Conservation (phyloP, 2,888 invertebrate genomes). For the Andrena flavipes region DNA sequence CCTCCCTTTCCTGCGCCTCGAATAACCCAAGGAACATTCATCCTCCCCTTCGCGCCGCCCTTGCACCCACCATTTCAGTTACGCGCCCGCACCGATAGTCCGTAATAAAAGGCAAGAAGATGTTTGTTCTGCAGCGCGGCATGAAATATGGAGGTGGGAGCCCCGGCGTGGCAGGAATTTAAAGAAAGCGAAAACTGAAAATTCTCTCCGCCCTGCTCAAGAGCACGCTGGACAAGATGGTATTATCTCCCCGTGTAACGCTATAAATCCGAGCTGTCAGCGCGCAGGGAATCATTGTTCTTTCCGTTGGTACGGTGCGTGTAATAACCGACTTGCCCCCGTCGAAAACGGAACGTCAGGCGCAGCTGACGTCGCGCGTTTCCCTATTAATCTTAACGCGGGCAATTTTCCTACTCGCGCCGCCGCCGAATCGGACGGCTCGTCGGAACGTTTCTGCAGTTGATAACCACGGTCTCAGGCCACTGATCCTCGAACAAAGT, state of each 20-base stretch:
- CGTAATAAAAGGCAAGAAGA: constrained; percentile 2
- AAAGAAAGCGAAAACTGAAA: constrained; percentile 11
- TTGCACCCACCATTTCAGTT: neutral
- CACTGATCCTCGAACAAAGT: constrained; percentile 41
- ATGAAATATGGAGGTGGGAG: constrained; percentile 7
- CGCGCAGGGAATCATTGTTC: constrained; percentile 38
- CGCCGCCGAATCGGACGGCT: constrained; percentile 23
- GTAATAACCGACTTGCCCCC: constrained; percentile 45
- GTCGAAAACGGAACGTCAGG: constrained; percentile 42
- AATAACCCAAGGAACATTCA: neutral
- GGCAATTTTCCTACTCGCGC: constrained; percentile 39
- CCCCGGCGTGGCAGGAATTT: constrained; percentile 9
- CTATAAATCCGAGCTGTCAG: constrained; percentile 50
- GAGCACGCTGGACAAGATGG: constrained; percentile 3
- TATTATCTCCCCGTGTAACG: constrained; percentile 35
- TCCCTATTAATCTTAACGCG: constrained; percentile 47
- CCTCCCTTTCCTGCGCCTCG: neutral
- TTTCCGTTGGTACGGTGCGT: constrained; percentile 37
- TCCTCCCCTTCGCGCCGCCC: too few relatives aligned
- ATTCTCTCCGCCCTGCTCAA: neutral
- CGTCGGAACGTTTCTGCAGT: constrained; percentile 14
- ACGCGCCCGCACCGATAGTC: neutral
- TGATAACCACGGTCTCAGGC: constrained; percentile 31
- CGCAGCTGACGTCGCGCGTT: constrained; percentile 41
- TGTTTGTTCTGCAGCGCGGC: neutral